Evolutionary conservation across 2,797 vertebrate genomes (phyloP), one percentile per base, ranked within the genome.

Genomic region (Karalla daura): DNA sequence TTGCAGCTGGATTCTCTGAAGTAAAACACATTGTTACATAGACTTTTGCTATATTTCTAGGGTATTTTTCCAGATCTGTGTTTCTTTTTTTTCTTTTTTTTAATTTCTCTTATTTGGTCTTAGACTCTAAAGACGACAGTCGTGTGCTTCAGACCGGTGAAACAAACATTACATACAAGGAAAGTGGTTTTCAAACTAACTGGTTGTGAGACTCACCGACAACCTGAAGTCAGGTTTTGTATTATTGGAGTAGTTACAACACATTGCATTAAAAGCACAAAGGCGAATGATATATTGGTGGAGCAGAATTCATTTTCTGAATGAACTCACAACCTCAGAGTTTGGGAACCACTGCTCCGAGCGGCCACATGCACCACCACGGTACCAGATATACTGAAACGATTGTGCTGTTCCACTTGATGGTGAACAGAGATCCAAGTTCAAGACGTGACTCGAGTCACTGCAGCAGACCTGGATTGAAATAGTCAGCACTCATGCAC

Each of bases 121-220:
- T 70, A 68, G 88, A 89, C 74, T 90, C 91, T 89, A 87, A 91
- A 87, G 86, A 92, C 91, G 87, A 89, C 84, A 61, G 91, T 91
- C 90, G 91, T 93, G 88, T 89, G 40, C 69, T 79, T 72, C 9
- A 45, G 24, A 76, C 53, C 49, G 60, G 37, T 36, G 35, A 66
- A 62, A 65, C 25, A 32, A 43, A 68, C 27, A 52, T 24, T 58
- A 7, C 23, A 55, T 50, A 21, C 25, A 24, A 47, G 39, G 54
- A 54, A 18, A 55, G 44, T 61, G 60, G 40, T 62, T 66, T 25
- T 69, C 46, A 68, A 68, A 39, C 23, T 30, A 74, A 59, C 52
- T 14, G 55, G 55, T 51, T 74, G 62, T 56, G 74, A 76, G 35
- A 35, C 13, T 7, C 9, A 36, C 7, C 7, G 7, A 28, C 18